Evolutionary conservation across 2,888 invertebrate genomes (phyloP), one percentile per base, ranked within the genome.

Genomic region (Ennomos fuscantarius): DNA sequence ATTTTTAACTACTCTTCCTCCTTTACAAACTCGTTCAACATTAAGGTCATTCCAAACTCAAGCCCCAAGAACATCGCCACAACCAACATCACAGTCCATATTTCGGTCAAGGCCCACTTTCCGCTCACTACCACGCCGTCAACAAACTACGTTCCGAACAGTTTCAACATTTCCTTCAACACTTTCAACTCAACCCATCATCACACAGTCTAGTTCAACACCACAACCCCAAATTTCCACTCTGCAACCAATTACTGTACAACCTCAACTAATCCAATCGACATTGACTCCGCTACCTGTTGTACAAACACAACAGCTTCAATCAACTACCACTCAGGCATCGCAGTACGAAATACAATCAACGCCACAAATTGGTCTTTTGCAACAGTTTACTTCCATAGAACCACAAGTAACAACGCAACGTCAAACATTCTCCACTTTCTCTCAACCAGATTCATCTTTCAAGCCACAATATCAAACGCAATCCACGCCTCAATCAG

Each of bases 331-430:
- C 11, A 31, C 49, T 43, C 40, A 51, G 12, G 40, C 53, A 15
- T 55, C 24, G 5, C 24, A 24, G 24, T 24, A 24, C 24, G 24
- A 60, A 41, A 44, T 49, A 9, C 31, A 37, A 11, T 36, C 54
- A 24, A 41, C 53, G 11, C 6, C 40, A 8, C 60, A 55, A 39
- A 6, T 6, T 0, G 24, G 24, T 24, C 40, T 58, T 37, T 8
- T 32, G 1, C 51, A 49, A 34, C 41, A 34, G 1, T 2, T 47
- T 5, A 49, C 45, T 24, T 45, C 63, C 39, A 9, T 56, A 37
- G 53, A 58, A 43, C 55, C 53, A 9, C 9, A 54, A 8, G 43
- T 52, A n/a, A 36, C 50, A 43, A 50, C 49, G 44, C 47, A 56
- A 51, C 45, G 45, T 49, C 57, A 50, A 32, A 43, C 59, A 10